Evolutionary conservation across 2,113 vertebrate species (phyloP).

Genomic region (Donacobius atricapilla): DNA sequence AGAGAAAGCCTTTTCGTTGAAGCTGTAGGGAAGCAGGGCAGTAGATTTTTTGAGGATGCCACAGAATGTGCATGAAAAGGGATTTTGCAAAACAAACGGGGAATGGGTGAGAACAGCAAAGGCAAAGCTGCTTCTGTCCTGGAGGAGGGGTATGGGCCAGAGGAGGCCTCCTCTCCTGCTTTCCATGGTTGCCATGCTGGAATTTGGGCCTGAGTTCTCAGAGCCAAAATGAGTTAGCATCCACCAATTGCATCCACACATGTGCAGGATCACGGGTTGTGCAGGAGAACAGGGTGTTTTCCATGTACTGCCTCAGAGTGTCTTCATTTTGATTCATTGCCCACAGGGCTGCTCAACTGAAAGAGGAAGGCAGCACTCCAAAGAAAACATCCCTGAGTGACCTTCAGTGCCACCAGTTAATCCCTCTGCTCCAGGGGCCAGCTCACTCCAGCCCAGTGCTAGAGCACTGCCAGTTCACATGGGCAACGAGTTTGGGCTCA

Average conservation of each 20-base stretch:
- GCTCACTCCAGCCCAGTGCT: background rate
- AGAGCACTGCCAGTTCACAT: background rate
- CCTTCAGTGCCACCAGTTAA: background rate
- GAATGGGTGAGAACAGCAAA: background rate
- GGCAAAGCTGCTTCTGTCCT: background rate
- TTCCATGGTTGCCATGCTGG: background rate
- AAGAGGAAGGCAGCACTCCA: slow-evolving; percentile 12
- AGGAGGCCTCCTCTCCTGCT: background rate
- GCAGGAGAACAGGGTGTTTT: background rate
- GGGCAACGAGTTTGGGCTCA: background rate
- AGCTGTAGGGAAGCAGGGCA: background rate
- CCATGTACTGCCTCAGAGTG: background rate
- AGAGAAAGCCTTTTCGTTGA: background rate
- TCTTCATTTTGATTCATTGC: background rate
- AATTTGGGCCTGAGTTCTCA: background rate
- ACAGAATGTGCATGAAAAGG: background rate
- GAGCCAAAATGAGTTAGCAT: background rate
- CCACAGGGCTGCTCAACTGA: background rate
- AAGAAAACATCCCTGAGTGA: background rate
- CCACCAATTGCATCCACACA: background rate
- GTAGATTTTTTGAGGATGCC: background rate
- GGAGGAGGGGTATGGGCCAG: background rate
- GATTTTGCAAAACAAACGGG: background rate
- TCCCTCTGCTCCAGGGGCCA: background rate
- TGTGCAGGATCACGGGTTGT: background rate